Conservation (phyloP, 1,140 invertebrate species). For the Leptinotarsa defecta region DNA sequence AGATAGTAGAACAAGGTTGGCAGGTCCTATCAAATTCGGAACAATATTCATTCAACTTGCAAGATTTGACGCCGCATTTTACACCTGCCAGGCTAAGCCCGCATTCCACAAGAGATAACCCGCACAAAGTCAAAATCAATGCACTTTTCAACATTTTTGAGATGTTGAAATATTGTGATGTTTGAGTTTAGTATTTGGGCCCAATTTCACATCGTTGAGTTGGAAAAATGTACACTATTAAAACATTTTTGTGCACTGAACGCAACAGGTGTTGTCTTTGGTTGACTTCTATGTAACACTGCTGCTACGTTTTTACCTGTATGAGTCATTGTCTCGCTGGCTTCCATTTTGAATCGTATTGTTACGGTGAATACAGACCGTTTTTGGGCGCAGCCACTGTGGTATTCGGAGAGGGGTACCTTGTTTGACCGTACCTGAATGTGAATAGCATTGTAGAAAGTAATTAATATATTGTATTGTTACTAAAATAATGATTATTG, state of each 20-base stretch:
- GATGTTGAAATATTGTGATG: constrained; percentile 27
- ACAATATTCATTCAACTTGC: constrained; percentile 42
- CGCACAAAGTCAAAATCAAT: constrained; percentile 24
- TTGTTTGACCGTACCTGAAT: constrained; percentile 1
- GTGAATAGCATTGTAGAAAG: neutral
- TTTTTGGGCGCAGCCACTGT: constrained; percentile 9
- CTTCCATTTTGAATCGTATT: constrained; percentile 11
- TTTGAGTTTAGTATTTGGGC: constrained; percentile 6
- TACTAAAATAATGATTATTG: neutral
- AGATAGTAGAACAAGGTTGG: constrained; percentile 40
- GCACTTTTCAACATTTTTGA: constrained; percentile 35
- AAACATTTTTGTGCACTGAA: neutral
- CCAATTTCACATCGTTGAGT: constrained; percentile 3
- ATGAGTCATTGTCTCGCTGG: constrained; percentile 39
- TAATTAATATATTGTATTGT: neutral
- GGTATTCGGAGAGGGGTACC: constrained; percentile 15
- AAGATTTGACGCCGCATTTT: constrained; percentile 44
- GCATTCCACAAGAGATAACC: constrained; percentile 13
- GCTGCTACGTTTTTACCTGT: constrained; percentile 42
- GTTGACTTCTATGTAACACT: constrained; percentile 35
- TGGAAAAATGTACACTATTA: neutral
- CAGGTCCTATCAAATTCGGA: constrained; percentile 39
- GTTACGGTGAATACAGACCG: neutral
- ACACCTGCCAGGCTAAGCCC: constrained; percentile 35
- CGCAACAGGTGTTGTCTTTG: constrained; percentile 43